phyloP scores from a whole-genome alignment of 2,797 vertebrate species.

The Microtus californicus region DNA sequence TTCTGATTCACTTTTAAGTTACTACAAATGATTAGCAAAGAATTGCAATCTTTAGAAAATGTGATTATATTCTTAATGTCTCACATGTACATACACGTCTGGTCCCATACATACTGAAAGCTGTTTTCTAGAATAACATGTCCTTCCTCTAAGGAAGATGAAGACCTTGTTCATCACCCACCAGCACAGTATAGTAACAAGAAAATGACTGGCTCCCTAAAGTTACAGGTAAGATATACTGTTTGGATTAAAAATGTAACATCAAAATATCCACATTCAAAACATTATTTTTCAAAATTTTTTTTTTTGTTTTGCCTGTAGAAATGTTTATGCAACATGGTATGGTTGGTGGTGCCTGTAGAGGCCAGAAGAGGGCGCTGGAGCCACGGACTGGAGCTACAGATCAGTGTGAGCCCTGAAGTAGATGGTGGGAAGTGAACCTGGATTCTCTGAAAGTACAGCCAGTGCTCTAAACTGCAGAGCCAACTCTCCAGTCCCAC shows the following conservation, averaged over 20 bases:
- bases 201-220: constrained; percentile 12
- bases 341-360: not conserved
- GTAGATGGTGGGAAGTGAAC: not conserved
- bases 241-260: constrained; percentile 45
- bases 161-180: not conserved
- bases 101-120: constrained; percentile 28
- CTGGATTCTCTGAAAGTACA: not conserved
- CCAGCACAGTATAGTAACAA: not conserved
- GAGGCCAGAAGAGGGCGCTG: not conserved
- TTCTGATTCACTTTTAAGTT: constrained; percentile 45
- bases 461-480: not conserved
- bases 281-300: not conserved
- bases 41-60: constrained; percentile 41
- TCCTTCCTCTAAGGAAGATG: not conserved
- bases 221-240: not conserved
- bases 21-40: constrained; percentile 27
- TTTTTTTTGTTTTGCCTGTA: not conserved
- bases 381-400: not conserved
- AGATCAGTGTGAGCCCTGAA: not conserved
- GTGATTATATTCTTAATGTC: constrained; percentile 33
- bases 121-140: not conserved
- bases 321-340: not conserved
- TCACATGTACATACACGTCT: constrained; percentile 21
- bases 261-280: not conserved
- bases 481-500: not conserved